Evolutionary conservation across 2,888 invertebrate species (phyloP), one percentile per base, ranked within the genome.

Genomic region (Sinohyriopsis cumingii): DNA sequence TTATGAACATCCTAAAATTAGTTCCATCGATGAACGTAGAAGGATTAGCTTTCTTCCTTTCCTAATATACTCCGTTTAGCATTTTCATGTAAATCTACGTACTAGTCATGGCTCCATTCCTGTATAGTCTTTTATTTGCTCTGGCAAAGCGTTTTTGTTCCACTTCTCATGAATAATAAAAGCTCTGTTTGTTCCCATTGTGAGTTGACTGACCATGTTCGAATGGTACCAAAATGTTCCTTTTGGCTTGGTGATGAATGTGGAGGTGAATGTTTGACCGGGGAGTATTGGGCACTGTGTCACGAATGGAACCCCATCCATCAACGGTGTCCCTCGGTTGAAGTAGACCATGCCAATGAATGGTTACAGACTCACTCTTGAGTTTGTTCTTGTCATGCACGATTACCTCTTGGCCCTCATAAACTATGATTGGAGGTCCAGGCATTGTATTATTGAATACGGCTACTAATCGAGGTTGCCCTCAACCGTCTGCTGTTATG

Each of bases 301-400:
- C 25, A 25, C 25, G 25, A 25, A 25, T 25, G 4, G 25, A 25
- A 25, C 25, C 4, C 25, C 25, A 25, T 25, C 25, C 25, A 82
- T 83, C 71, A 72, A 83, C 12, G 80, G 78, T 5, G 79, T 81
- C 12, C 72, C 76, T 12, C 24, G n/a, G 55, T 71, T 83, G 82
- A n/a, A 71, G 75, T 12, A 84, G 69, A 1, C 86, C 86, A 66
- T 86, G 84, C n/a, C n/a, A n/a, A n/a, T n/a, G n/a, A n/a, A n/a
- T n/a, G n/a, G n/a, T n/a, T n/a, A n/a, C n/a, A n/a, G n/a, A n/a
- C n/a, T n/a, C n/a, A n/a, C n/a, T n/a, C n/a, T n/a, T n/a, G n/a
- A n/a, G n/a, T n/a, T n/a, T 25, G 2, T 25, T 25, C 2, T 25
- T 25, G 25, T 3, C 25, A 25, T 25, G 25, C 25, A 25, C 25